Evolutionary conservation across 23 tunicate genomes (phyloP), one percentile per base, ranked within the genome.

Genomic region (Trididemnum clinides): DNA sequence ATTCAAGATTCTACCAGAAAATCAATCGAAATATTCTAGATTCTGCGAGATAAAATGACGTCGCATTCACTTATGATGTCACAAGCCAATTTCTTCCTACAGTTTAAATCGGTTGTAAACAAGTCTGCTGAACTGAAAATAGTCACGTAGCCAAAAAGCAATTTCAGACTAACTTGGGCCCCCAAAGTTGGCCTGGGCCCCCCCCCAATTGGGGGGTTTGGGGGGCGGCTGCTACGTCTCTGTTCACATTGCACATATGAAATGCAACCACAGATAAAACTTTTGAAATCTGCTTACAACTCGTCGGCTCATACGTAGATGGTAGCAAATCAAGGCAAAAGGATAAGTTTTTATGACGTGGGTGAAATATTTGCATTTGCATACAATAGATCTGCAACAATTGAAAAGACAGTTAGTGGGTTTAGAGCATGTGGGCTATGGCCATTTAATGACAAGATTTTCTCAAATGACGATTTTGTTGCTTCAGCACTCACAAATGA

Each of bases 361-460:
- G 75, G 37, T n/a, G 18, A 69, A 69, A 69, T 30, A 20, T 69
- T 69, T 69, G 34, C 75, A 69, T 35, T 69, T 3, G 36, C 75
- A 3, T 69, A 69, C 27, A 62, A 62, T 30, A 69, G 38, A 30
- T 69, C 34, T 30, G 75, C 75, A 5, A 69, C 75, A 6, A 27
- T 69, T 10, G 10, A 69, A 33, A 69, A 69, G 23, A 4, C 36
- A 25, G 75, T 69, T 10, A 69, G 31, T 69, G 75, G 75, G 7
- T 69, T 27, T 25, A 69, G 75, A n/a, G n/a, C 75, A 69, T 62
- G 75, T 69, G 75, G 75, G 7, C 36, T 69, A 28, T 27, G 75
- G 75, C 75, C 75, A 7, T 69, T 69, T 37, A 69, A 69, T 37
- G 23, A 69, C 36, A 30, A 69, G 6, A 30, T 62, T 33, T 69